Percentiles rank a stretch among this genome's conserved stretches.
These are phyloP conservation scores for Sebastiscus tertius DNA, from an alignment of 2,797 vertebrate species.

Conservation along the genomic window DNA sequence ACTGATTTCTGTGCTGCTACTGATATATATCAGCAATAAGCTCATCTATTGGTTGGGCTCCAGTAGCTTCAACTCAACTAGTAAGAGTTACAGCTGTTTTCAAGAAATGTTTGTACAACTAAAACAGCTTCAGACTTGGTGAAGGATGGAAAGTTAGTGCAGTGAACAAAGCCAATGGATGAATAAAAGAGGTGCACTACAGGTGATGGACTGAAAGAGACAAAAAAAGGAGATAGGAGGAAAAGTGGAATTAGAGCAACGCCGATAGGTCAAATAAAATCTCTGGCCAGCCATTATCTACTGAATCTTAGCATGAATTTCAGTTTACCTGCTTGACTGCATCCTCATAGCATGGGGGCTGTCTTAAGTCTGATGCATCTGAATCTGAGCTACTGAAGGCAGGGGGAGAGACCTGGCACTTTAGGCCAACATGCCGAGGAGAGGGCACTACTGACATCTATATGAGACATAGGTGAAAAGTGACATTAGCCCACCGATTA, in stretches of 20 bases:
- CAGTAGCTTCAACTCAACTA: not conserved
- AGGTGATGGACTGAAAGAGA: constrained; percentile 44
- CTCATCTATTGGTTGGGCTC: not conserved
- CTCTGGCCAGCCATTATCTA: constrained; percentile 62
- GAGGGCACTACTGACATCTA: constrained; percentile 89
- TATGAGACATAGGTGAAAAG: constrained; percentile 80
- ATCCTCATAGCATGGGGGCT: constrained; percentile 96
- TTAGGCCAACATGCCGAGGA: constrained; percentile 88
- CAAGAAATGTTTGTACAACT: constrained; percentile 6
- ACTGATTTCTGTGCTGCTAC: not conserved
- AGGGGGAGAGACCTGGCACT: constrained; percentile 87
- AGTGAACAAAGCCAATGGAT: constrained; percentile 46
- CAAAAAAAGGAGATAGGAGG: constrained; percentile 30
- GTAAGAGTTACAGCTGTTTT: not conserved
- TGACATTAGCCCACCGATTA: constrained; percentile 68
- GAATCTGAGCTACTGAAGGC: constrained; percentile 90
- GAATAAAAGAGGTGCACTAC: constrained; percentile 42
- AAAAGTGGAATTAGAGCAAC: constrained; percentile 53
- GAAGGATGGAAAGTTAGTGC: constrained; percentile 46
- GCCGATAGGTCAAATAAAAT: constrained; percentile 48
- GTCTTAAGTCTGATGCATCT: constrained; percentile 89
- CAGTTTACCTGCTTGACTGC: constrained; percentile 95
- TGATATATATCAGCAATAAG: not conserved
- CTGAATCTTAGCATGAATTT: constrained; percentile 51
- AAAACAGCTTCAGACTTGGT: constrained; percentile 25